Conservation (phyloP, 2,888 invertebrate genomes). For the Periphyllus acericola region DNA sequence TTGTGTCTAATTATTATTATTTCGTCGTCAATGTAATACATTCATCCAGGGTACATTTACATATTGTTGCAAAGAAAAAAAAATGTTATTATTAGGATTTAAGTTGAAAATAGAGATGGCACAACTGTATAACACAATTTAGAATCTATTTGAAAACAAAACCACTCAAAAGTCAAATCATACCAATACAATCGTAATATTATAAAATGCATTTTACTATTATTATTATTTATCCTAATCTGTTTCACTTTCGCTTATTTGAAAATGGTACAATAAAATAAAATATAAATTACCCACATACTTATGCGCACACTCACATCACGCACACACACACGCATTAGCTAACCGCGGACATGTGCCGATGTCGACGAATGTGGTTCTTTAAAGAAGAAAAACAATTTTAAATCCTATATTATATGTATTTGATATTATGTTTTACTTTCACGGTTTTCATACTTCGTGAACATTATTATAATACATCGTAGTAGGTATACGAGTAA, state of each 20-base stretch:
- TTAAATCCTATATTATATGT: neutral
- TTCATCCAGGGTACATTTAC: neutral
- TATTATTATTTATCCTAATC: neutral
- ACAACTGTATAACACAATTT: neutral
- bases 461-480: conserved; percentile 27
- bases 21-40: neutral
- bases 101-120: neutral
- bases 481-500: neutral
- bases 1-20: conserved; percentile 40
- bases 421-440: conserved; percentile 26
- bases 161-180: neutral
- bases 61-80: neutral
- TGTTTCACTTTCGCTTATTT: conserved; percentile 50
- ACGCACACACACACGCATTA: neutral
- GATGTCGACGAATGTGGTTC: neutral
- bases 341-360: conserved; percentile 11
- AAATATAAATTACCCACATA: neutral
- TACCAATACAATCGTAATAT: conserved; percentile 8
- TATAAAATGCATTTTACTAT: conserved; percentile 15
- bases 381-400: neutral
- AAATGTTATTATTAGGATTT: neutral
- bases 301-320: too few relatives aligned
- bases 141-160: conserved; percentile 22
- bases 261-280: conserved; percentile 8
- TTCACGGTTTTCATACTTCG: conserved; percentile 45